Conservation (phyloP, 2,888 invertebrate genomes). For the Theodoxus fluviatilis region DNA sequence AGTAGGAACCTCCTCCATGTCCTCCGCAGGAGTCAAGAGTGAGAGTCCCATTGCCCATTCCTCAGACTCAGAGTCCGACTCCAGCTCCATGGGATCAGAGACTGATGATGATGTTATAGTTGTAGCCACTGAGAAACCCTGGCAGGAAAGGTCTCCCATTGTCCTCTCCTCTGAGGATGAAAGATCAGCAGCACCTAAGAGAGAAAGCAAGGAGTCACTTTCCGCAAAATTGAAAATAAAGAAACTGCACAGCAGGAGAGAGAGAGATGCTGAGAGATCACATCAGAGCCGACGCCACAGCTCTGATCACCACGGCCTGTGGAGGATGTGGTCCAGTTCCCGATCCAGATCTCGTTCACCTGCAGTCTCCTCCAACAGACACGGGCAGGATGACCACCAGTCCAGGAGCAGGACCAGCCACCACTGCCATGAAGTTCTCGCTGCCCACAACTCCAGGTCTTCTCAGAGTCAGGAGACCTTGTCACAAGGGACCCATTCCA, state of each 20-base stretch:
- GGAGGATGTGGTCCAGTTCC: neutral
- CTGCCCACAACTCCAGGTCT: too few species aligned
- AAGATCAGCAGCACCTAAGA: too few species aligned
- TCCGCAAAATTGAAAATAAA: neutral
- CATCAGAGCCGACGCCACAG: too few species aligned
- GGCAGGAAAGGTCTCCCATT: conserved; percentile 73
- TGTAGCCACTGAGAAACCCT: conserved; percentile 75
- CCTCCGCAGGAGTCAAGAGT: too few species aligned
- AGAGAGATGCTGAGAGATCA: too few species aligned
- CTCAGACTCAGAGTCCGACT: conserved; percentile 10
- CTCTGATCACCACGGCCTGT: too few species aligned
- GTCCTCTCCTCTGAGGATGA: conserved; percentile 50
- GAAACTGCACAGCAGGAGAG: too few species aligned
- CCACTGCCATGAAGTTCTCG: too few species aligned
- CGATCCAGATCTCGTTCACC: neutral
- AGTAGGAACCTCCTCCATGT: too few species aligned
- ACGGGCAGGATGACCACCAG: conserved; percentile 31
- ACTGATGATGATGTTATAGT: conserved; percentile 64
- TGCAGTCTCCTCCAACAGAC: conserved; percentile 23
- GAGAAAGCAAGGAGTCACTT: conserved; percentile 8
- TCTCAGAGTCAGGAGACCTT: too few species aligned
- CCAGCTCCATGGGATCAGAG: conserved; percentile 28
- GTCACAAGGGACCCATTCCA: conserved; percentile 21
- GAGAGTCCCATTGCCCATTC: too few species aligned
- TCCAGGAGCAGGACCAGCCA: too few species aligned